Evolutionary conservation across 2,888 invertebrate species (phyloP).

Genomic region (Lasius platythorax): DNA sequence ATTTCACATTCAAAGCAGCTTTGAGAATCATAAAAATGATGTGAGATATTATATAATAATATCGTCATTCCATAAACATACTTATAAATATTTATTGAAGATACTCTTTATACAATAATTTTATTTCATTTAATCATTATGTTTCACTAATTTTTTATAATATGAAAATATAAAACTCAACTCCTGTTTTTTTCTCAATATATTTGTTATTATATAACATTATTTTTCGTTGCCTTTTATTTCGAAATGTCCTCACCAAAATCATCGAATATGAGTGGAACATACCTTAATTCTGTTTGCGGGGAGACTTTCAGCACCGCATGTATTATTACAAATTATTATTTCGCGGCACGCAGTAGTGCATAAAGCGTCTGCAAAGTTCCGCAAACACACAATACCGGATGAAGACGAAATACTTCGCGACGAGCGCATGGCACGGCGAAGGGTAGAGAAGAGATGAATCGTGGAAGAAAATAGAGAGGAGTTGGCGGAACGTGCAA

Average conservation of each 20-base stretch:
- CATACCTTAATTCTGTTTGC: constrained; percentile 3
- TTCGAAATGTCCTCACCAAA: neutral
- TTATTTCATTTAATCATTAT: neutral
- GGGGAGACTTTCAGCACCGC: constrained; percentile 2
- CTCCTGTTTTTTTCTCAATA: neutral
- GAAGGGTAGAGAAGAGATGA: constrained; percentile 6
- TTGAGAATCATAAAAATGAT: neutral
- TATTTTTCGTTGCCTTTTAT: neutral
- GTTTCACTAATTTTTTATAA: neutral
- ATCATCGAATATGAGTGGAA: neutral
- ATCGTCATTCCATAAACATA: neutral
- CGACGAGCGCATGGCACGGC: constrained; percentile 11
- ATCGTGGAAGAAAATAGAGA: constrained; percentile 16
- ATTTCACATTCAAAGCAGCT: constrained; percentile 32
- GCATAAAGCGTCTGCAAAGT: constrained; percentile 60
- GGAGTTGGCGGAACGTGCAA: constrained; percentile 17
- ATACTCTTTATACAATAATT: neutral
- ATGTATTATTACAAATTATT: constrained; percentile 26
- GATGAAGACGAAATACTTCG: constrained; percentile 58
- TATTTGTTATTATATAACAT: neutral
- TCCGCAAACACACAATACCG: constrained; percentile 59
- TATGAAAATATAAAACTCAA: neutral
- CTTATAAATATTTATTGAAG: neutral
- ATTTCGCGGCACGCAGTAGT: constrained; percentile 1
- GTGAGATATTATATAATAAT: neutral